Evolutionary conservation across 2,113 vertebrate species (phyloP), one percentile per base, ranked within the genome.

Genomic region (Abramis brama): DNA sequence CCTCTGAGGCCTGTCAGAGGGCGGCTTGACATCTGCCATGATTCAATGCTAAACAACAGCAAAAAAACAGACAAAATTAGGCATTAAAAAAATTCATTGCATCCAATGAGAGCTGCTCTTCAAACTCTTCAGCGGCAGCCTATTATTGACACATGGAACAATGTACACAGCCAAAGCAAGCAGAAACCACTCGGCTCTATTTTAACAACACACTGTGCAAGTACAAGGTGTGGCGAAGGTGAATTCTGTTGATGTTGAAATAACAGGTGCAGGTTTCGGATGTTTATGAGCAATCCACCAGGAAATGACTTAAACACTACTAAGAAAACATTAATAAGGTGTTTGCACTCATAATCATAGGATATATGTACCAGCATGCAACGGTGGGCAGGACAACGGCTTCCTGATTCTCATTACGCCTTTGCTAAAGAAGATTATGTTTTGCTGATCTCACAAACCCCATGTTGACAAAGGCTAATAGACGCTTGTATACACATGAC

Each of bases 21-120:
- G 90, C 66, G 93, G 90, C 17, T 94, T 92, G 3, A 92, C 59
- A 59, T 96, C 94, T 87, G 96, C 91, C 97, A 97, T 97, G 93
- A 86, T 88, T 95, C 89, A 92, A 89, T 90, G 92, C 94, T 95
- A 87, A n/a, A 76, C 45, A 52, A 33, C 45, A 43, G n/a, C 60
- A 62, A 77, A 52, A 47, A 47, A 43, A 82, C 4, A 27, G 36
- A 52, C 30, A 52, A 47, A 78, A 36, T 52, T 13, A 23, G 19
- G 21, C 23, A 73, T 73, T 13, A 0, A 81, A 45, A 50, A 50
- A 64, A 8, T 7, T 33, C 4, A 21, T 4, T 9, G 11, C 11
- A 23, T 23, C 25, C n/a, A 27, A 23, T 19, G 8, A 50, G 13
- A 52, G 45, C 60, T 52, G 3, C 25, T 47, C 27, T 50, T 70